These are phyloP conservation scores for Rhipidura dahli DNA, from an alignment of 2,113 vertebrate genomes.

Conservation along the genomic window DNA sequence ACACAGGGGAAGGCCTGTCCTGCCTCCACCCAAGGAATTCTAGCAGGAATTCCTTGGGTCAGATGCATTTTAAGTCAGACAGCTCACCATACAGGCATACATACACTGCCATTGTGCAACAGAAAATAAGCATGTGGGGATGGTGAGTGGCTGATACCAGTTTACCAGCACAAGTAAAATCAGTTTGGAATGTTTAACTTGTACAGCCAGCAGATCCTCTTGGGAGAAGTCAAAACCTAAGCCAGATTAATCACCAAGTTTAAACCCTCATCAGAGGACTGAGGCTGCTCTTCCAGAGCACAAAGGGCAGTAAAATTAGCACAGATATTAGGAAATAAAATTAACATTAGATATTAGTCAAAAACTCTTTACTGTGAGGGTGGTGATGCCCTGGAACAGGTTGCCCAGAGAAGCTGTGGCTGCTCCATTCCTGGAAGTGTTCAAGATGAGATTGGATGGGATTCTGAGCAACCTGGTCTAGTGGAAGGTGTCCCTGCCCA, in stretches of 20 bases:
- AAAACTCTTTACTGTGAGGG: neutral
- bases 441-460: fast-evolving
- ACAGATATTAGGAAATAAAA: neutral
- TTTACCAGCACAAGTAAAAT: neutral
- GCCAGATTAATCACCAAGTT: neutral
- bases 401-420: neutral
- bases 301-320: neutral
- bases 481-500: neutral
- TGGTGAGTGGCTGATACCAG: neutral
- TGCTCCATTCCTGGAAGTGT: neutral
- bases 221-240: neutral
- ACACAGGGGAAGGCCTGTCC: neutral
- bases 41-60: neutral
- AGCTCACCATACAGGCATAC: neutral
- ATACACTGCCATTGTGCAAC: neutral
- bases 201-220: neutral
- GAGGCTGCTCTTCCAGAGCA: neutral
- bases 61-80: neutral
- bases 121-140: neutral
- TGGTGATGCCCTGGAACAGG: neutral
- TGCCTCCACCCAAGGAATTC: neutral
- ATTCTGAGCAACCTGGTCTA: neutral
- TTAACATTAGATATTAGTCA: neutral
- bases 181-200: neutral
- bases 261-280: neutral